Evolutionary conservation across 2,113 vertebrate genomes (phyloP).

Genomic region (Lipophrys pholis): DNA sequence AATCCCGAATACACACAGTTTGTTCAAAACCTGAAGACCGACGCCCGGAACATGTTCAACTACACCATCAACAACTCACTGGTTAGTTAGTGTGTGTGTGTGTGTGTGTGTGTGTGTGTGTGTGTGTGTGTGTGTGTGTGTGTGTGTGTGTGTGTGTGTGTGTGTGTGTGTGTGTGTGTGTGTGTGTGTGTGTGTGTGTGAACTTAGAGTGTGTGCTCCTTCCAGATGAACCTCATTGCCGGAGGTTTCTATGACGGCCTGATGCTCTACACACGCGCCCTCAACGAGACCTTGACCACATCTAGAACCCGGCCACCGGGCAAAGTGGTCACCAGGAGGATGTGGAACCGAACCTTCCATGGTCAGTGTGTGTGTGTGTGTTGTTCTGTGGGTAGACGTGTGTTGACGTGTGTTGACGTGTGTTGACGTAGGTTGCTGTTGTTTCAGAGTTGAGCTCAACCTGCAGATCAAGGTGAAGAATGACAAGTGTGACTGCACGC

Average conservation of each 20-base stretch:
- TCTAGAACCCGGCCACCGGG: conserved; percentile 82
- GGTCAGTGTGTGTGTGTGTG: conserved; percentile 78
- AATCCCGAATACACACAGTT: conserved; percentile 89
- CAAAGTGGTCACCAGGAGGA: conserved; percentile 87
- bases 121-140: neutral
- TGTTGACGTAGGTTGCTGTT: conserved; percentile 13
- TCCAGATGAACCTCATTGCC: conserved; percentile 95
- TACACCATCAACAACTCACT: conserved; percentile 88
- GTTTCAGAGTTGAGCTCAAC: conserved; percentile 21
- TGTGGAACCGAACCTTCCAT: conserved; percentile 92
- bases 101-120: neutral
- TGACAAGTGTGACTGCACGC: neutral
- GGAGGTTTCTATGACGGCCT: conserved; percentile 96
- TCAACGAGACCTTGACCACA: conserved; percentile 89
- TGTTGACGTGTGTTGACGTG: no score
- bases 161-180: neutral
- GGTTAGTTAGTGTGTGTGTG: conserved; percentile 78
- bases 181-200: conserved; percentile 14
- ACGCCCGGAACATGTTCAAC: conserved; percentile 86
- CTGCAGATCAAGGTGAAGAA: conserved; percentile 18
- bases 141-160: conserved; percentile 10
- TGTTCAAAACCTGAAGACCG: conserved; percentile 81
- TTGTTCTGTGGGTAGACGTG: neutral
- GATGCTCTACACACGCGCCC: conserved; percentile 90
- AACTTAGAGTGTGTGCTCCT: neutral